A percentile compares a stretch with the other conserved stretches of the same genome.
phyloP scores from a whole-genome alignment of 2,888 invertebrate genomes.

The Hipparchia semele region DNA sequence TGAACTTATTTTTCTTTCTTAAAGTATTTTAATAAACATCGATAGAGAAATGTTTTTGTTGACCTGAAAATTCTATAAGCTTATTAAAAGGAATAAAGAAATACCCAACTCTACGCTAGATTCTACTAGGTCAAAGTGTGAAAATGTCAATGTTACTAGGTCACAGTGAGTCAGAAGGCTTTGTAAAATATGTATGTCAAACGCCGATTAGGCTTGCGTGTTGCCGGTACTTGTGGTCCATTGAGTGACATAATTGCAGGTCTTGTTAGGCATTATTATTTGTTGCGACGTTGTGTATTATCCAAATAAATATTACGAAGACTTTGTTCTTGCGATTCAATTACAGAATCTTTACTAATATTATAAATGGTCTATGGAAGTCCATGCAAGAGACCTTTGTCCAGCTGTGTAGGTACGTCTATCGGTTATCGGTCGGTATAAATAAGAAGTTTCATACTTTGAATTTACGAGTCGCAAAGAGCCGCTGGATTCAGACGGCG shows the following conservation, averaged over 20 bases:
- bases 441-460: no score
- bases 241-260: conserved; percentile 22
- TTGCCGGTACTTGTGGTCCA: conserved; percentile 24
- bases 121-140: conserved; percentile 6
- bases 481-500: no score
- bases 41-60: no score
- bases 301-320: neutral
- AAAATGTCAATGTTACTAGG: conserved; percentile 12
- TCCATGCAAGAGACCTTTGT: no score
- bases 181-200: conserved; percentile 52
- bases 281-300: neutral
- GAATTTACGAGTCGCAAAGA: no score
- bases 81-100: neutral
- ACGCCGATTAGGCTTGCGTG: conserved; percentile 30
- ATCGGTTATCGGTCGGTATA: no score
- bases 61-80: neutral
- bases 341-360: no score
- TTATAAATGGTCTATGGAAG: no score
- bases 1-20: no score
- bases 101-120: neutral
- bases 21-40: no score
- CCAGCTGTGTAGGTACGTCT: no score
- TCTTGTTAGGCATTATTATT: conserved; percentile 1
- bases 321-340: neutral
- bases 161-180: conserved; percentile 44